Evolutionary conservation across 2,797 vertebrate species (phyloP).

Genomic region (Sebastes goodei): DNA sequence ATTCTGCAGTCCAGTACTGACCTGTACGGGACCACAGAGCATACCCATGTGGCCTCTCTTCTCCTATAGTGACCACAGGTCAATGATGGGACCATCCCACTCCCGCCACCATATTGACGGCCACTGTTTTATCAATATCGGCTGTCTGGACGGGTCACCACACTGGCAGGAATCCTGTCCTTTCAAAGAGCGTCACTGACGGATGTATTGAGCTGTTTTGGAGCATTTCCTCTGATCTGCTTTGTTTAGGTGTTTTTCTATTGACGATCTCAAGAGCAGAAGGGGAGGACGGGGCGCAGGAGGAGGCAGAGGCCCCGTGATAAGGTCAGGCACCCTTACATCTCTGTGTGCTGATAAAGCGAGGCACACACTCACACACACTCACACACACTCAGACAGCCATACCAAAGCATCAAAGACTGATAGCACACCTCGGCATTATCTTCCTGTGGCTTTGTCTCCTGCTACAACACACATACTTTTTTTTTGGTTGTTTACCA

Average conservation of each 20-base stretch:
- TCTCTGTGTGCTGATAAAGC: conserved; percentile 67
- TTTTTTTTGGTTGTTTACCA: background rate
- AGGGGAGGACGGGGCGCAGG: conserved; percentile 25
- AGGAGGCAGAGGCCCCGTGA: conserved; percentile 47
- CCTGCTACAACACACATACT: background rate
- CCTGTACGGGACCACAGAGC: background rate
- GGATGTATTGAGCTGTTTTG: conserved; percentile 70
- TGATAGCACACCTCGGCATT: conserved; percentile 58
- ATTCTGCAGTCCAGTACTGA: background rate
- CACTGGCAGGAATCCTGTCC: conserved; percentile 41
- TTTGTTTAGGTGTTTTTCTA: conserved; percentile 41
- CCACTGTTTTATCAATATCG: conserved; percentile 39
- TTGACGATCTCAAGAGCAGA: conserved; percentile 44
- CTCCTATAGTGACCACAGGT: conserved; percentile 30
- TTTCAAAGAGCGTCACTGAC: conserved; percentile 58
- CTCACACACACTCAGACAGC: conserved; percentile 41
- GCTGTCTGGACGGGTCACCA: conserved; percentile 47
- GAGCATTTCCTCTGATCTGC: conserved; percentile 68
- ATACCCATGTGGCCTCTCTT: background rate
- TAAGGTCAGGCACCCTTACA: conserved; percentile 69
- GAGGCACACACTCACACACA: conserved; percentile 47
- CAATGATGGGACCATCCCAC: conserved; percentile 28
- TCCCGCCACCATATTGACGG: conserved; percentile 15
- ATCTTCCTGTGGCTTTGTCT: conserved; percentile 52
- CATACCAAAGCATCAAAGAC: conserved; percentile 61